phyloP scores from a whole-genome alignment of 2,888 invertebrate species.

The Ommatoiulus sabulosus region DNA sequence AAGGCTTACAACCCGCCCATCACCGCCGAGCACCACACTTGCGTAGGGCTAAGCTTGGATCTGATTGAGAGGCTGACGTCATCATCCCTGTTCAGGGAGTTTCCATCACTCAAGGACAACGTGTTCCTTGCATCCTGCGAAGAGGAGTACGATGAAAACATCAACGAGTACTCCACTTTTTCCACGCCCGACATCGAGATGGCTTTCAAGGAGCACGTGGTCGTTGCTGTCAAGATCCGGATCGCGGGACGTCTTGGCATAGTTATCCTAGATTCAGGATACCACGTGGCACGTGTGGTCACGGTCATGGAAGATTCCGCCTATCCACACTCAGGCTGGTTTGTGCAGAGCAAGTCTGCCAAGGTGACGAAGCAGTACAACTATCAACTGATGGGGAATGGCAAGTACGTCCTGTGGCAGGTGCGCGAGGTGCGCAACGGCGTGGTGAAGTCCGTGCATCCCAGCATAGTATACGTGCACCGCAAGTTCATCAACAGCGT shows the following conservation, averaged over 20 bases:
- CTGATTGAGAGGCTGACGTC: conserved; percentile 75
- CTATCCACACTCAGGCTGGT: conserved; percentile 84
- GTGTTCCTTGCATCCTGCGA: conserved; percentile 87
- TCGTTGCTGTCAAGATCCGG: conserved; percentile 75
- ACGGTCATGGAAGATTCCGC: conserved; percentile 87
- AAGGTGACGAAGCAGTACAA: conserved; percentile 85
- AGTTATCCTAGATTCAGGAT: conserved; percentile 89
- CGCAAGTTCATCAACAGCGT: conserved; percentile 74
- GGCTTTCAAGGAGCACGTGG: conserved; percentile 86
- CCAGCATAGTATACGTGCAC: conserved; percentile 81
- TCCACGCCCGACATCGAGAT: conserved; percentile 68
- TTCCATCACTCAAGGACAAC: conserved; percentile 76
- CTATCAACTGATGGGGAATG: conserved; percentile 75
- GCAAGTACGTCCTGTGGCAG: conserved; percentile 87
- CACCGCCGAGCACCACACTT: conserved; percentile 83
- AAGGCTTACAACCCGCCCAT: conserved; percentile 83
- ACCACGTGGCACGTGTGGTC: conserved; percentile 86
- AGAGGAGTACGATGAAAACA: conserved; percentile 71
- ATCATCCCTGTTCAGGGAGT: conserved; percentile 74
- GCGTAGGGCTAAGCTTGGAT: conserved; percentile 88
- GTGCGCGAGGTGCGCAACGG: conserved; percentile 76
- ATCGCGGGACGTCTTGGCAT: conserved; percentile 81
- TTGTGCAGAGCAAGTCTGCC: conserved; percentile 77
- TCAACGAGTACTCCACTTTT: conserved; percentile 59
- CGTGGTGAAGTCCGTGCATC: conserved; percentile 73